Percentiles rank a stretch among this genome's conserved stretches.
Conservation (phyloP, 2,888 invertebrate species). For the Bellardia pandia region DNA sequence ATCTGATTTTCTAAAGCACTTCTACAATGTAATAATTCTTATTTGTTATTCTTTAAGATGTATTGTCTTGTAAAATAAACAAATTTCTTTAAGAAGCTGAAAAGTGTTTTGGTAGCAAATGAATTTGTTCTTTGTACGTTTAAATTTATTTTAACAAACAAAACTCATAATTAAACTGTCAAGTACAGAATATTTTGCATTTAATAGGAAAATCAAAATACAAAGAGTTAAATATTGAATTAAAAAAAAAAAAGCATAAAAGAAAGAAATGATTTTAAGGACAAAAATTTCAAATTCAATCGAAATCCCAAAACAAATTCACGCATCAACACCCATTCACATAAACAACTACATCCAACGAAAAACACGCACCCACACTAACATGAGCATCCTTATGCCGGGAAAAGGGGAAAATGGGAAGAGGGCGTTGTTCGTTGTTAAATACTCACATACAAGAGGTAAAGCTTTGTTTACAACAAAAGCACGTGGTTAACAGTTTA, state of each 20-base stretch:
- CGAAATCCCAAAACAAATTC: constrained; percentile 22
- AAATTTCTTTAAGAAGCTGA: constrained; percentile 17
- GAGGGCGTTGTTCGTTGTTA: neutral
- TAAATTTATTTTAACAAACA: constrained; percentile 21
- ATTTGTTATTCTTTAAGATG: neutral
- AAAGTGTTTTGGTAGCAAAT: neutral
- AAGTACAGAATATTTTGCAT: constrained; percentile 47
- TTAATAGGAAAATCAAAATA: constrained; percentile 17
- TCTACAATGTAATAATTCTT: neutral
- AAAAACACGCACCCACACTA: neutral
- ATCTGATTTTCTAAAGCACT: neutral
- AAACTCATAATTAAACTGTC: constrained; percentile 67
- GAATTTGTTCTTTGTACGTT: constrained; percentile 30
- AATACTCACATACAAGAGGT: constrained; percentile 28
- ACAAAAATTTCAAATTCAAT: constrained; percentile 50
- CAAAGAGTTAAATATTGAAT: constrained; percentile 28
- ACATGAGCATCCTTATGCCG: neutral
- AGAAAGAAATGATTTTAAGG: constrained; percentile 15
- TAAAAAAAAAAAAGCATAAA: neutral
- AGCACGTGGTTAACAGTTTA: constrained; percentile 69
- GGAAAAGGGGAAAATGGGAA: neutral
- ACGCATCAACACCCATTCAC: constrained; percentile 40
- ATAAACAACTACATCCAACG: constrained; percentile 8
- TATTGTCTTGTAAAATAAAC: neutral
- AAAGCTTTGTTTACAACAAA: constrained; percentile 64